These are phyloP conservation scores for Eudemis profundana DNA, from an alignment of 2,888 invertebrate species.

Conservation along the genomic window DNA sequence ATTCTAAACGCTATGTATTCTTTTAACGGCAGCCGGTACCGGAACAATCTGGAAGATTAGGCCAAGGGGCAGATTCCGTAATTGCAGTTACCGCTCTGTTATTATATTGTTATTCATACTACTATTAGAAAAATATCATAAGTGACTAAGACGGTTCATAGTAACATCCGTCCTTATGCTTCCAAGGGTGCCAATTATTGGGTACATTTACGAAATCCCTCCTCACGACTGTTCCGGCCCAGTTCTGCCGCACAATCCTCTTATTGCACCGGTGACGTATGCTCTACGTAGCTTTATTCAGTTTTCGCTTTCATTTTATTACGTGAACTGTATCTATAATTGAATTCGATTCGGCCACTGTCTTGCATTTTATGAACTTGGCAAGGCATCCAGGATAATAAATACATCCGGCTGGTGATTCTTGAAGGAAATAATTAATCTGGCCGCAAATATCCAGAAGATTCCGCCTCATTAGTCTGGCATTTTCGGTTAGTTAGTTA, in stretches of 20 bases:
- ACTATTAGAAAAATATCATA: background rate
- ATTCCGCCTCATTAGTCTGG: no score
- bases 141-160: background rate
- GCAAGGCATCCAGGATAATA: slow-evolving; percentile 4
- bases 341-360: slow-evolving; percentile 27
- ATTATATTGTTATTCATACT: slow-evolving; percentile 45
- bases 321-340: slow-evolving; percentile 45
- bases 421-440: no score
- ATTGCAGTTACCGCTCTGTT: slow-evolving; percentile 41
- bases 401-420: slow-evolving; percentile 14
- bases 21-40: background rate
- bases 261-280: slow-evolving; percentile 36
- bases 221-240: slow-evolving; percentile 67
- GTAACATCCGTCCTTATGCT: background rate
- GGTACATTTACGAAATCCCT: slow-evolving; percentile 54
- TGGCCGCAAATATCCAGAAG: no score
- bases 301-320: slow-evolving; percentile 55
- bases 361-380: slow-evolving; percentile 10
- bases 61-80: slow-evolving; percentile 7
- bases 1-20: no score
- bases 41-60: slow-evolving; percentile 1
- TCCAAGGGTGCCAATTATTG: slow-evolving; percentile 43
- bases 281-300: slow-evolving; percentile 41
- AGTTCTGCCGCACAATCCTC: slow-evolving; percentile 58
- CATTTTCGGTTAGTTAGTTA: no score